phyloP scores from a whole-genome alignment of 2,888 invertebrate genomes.

The Dione juno region DNA sequence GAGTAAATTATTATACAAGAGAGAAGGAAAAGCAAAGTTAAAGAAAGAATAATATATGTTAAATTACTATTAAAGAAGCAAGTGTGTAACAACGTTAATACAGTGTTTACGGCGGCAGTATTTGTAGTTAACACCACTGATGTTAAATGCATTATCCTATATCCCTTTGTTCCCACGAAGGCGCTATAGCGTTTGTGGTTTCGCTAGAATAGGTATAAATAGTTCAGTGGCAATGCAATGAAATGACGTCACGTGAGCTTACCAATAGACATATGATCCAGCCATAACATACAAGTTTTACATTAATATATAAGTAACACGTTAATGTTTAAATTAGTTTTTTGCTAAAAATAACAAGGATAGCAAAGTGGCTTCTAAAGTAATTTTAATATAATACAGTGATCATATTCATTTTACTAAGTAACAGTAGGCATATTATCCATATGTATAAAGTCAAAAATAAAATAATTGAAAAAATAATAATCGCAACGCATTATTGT shows the following conservation, averaged over 20 bases:
- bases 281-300: too few relatives aligned
- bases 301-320: too few relatives aligned
- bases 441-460: not conserved
- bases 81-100: not conserved
- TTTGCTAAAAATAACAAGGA: too few relatives aligned
- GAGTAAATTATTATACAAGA: too few relatives aligned
- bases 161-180: not conserved
- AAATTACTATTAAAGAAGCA: not conserved
- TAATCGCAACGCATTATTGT: not conserved
- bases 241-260: not conserved
- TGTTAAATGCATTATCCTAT: conserved; percentile 20
- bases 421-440: too few relatives aligned
- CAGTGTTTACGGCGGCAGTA: not conserved
- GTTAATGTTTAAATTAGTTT: too few relatives aligned
- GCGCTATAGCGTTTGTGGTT: conserved; percentile 18
- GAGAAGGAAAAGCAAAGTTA: not conserved
- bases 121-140: not conserved
- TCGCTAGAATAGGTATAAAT: conserved; percentile 14
- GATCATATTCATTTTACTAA: too few relatives aligned
- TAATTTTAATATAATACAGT: too few relatives aligned
- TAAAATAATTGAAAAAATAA: not conserved
- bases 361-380: too few relatives aligned
- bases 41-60: not conserved
- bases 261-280: not conserved
- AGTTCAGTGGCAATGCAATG: conserved; percentile 14